Conservation (phyloP, 2,113 vertebrate genomes). For the Megaceryle maxima region DNA sequence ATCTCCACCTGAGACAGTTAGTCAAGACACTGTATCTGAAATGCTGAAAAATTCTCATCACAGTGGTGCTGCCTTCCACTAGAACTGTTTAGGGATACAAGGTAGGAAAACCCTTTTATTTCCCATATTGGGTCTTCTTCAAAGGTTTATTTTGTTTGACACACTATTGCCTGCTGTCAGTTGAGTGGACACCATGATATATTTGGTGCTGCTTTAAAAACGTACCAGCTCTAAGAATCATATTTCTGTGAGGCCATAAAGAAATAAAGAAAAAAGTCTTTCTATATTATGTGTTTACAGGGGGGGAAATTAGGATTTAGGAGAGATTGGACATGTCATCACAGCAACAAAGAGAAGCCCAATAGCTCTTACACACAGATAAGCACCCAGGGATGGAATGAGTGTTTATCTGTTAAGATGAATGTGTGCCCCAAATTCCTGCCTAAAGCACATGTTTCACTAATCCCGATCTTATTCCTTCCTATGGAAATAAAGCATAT, state of each 20-base stretch:
- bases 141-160: not conserved
- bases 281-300: not conserved
- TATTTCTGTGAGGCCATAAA: not conserved
- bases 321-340: not conserved
- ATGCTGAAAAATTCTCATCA: not conserved
- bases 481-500: not conserved
- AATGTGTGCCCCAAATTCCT: not conserved
- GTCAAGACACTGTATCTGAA: not conserved
- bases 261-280: not conserved
- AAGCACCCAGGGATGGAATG: not conserved
- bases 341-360: not conserved
- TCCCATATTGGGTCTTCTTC: not conserved
- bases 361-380: not conserved
- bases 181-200: not conserved
- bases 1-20: not conserved
- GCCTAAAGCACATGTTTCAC: not conserved
- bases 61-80: rapidly evolving
- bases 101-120: not conserved
- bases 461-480: not conserved
- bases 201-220: not conserved
- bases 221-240: not conserved
- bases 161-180: not conserved
- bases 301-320: not conserved
- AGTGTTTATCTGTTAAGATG: not conserved
- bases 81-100: not conserved